Evolutionary conservation across 2,797 vertebrate species (phyloP).

Genomic region (Phataginus tetradactyla): DNA sequence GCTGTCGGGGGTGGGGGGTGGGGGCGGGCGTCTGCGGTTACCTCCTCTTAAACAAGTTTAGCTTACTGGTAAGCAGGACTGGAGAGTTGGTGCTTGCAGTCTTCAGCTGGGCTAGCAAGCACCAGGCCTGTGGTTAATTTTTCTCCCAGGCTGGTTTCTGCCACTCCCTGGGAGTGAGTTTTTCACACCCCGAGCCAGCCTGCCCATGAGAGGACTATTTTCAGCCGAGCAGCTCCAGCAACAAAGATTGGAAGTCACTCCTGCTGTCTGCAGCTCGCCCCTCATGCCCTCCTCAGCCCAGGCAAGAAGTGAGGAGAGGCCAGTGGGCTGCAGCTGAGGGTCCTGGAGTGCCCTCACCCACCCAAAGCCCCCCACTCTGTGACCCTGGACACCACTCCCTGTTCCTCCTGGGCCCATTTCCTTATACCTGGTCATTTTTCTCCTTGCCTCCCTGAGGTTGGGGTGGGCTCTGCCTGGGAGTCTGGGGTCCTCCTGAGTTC

Average conservation of each 20-base stretch:
- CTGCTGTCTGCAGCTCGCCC: background rate
- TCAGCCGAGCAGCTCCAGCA: constrained; percentile 70
- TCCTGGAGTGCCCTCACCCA: background rate
- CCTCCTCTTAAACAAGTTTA: background rate
- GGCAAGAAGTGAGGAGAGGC: background rate
- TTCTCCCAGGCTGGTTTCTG: constrained; percentile 57
- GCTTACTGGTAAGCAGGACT: background rate
- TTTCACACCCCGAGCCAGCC: constrained; percentile 76
- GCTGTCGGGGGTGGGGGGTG: background rate
- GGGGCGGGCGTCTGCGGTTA: background rate
- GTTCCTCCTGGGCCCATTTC: background rate
- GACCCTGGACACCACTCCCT: background rate
- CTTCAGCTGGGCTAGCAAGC: background rate
- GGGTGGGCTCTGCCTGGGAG: background rate
- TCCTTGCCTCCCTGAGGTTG: background rate
- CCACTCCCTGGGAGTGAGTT: constrained; percentile 62
- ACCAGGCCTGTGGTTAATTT: constrained; percentile 23
- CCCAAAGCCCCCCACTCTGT: rapidly evolving
- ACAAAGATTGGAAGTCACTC: constrained; percentile 74
- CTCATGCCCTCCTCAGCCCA: background rate
- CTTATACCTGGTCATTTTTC: background rate
- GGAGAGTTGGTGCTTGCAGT: background rate
- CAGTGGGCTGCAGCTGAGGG: background rate
- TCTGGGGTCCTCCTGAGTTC: background rate
- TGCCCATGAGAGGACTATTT: constrained; percentile 76